Evolutionary conservation across 2,113 vertebrate genomes (phyloP), one percentile per base, ranked within the genome.

Genomic region (Paradisaea rubra): DNA sequence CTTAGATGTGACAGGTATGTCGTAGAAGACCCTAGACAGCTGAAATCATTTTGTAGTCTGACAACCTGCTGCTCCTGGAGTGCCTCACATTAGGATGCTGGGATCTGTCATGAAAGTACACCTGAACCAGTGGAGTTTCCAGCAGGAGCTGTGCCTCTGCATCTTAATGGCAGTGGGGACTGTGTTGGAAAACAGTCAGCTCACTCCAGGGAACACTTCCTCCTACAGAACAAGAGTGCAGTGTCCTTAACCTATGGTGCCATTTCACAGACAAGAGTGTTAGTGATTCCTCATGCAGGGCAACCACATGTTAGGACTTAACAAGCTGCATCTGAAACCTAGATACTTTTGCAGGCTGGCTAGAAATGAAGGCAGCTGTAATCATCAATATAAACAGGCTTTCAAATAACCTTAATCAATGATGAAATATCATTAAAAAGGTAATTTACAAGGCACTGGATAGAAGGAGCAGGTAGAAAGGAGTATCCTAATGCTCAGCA

Each of bases 331-430:
- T 80, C 45, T 88, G 82, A 94, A 88, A 49, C 17, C 21, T 49
- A 82, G 44, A 64, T 39, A 50, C 2, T 0, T 88, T 88, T 72
- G 68, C 15, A 28, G 44, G 24, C 24, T 82, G 42, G 61, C 53
- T 69, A 82, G 30, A 28, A 82, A 74, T 8, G 10, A 33, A 83
- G 16, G 39, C 37, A 83, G 63, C 31, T 81, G n/a, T 53, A 77
- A 72, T 53, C 37, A 91, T 25, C 59, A 61, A 3, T 74, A 84
- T 59, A 89, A 89, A 47, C 28, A 92, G 37, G 17, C 31, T 88
- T 73, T 81, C 83, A 91, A 94, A 56, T 61, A 74, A 61, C 1
- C 13, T 50, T 65, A 73, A 86, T 83, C 53, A 77, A 65, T 86
- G 1, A 61, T 53, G 56, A 71, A 70, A 15, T 52, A 13, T 52